These are phyloP conservation scores for Cephus sareptanus DNA, from an alignment of 2,888 invertebrate species.

Conservation along the genomic window DNA sequence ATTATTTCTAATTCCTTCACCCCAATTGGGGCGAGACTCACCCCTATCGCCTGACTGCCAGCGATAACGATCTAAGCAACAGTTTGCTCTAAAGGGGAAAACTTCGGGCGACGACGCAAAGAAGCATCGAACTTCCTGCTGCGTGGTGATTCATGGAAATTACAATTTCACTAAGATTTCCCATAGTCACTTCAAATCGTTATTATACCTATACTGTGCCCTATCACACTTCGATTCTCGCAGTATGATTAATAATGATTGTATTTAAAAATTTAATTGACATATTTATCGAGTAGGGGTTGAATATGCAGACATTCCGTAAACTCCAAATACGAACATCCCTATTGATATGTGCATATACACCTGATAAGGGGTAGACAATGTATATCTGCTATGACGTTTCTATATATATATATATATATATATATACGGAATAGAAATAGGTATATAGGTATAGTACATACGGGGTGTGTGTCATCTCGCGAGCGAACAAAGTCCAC, in stretches of 20 bases:
- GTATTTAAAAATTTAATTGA: neutral
- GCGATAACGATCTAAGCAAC: slow-evolving; percentile 59
- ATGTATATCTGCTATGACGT: neutral
- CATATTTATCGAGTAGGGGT: neutral
- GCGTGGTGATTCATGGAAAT: slow-evolving; percentile 14
- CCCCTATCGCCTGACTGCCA: slow-evolving; percentile 42
- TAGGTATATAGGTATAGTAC: neutral
- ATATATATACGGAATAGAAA: neutral
- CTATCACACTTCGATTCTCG: neutral
- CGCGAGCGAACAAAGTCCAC: slow-evolving; percentile 56
- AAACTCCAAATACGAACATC: neutral
- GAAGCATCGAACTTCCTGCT: slow-evolving; percentile 40
- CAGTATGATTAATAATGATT: neutral
- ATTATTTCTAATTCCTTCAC: slow-evolving; percentile 42
- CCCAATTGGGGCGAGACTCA: slow-evolving; percentile 26
- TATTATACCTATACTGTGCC: neutral
- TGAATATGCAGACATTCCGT: neutral
- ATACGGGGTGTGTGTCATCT: slow-evolving; percentile 35
- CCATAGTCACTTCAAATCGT: neutral
- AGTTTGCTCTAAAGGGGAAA: slow-evolving; percentile 45
- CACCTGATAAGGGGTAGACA: neutral
- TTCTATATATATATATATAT: neutral
- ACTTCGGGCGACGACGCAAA: slow-evolving; percentile 40
- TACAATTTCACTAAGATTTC: neutral
- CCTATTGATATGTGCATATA: neutral